Base-by-base conservation (phyloP, 2,888 invertebrate species). In the Drosophila mulleri region DNA sequence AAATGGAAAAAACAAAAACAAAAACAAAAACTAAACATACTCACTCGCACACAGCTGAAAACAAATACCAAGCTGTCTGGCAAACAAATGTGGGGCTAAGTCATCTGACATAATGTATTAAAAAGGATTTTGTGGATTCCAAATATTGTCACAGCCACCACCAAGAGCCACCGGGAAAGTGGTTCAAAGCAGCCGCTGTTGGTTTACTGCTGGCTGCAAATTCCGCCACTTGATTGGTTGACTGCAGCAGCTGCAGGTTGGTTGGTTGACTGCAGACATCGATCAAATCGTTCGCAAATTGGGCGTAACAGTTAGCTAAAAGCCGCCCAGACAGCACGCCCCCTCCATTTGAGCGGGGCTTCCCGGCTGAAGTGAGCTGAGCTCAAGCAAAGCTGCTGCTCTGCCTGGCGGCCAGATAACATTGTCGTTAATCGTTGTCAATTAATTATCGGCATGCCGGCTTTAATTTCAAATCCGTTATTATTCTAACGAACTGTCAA, bases 401-500 rank as follows among this genome's bases (percentile, higher is more conserved):
- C 42, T 11, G 84, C 82, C 84, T 67, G 67, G 65, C 74, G 82
- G 76, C 75, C 72, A 73, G 80, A 80, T 87, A 87, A 78, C 76
- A 82, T 69, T 71, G 87, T 75, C 80, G 76, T 85, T 85, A 87
- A 85, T 85, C 82, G 84, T 74, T 78, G 52, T 76, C 67, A 84
- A 87, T 85, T 85, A 87, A 85, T 85, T 84, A 80, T 69, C 71
- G 53, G 67, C 61, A 29, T 67, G 78, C 72, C 75, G 59, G 62
- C 71, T 67, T 83, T 78, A 70, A 73, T 72, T 84, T 76, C 76
- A 82, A 82, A 80, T 78, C 26, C 73, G 87, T 87, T 80, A 84
- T 87, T 87, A 84, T 87, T 75, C 82, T 70, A 80, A 69, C 78
- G 57, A 84, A 87, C 84, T 87, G 84, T 85, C 84, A 85, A 85